Percentiles rank a stretch among this genome's conserved stretches.
Conservation (phyloP, 2,113 vertebrate species). For the Centropus unirufus region DNA sequence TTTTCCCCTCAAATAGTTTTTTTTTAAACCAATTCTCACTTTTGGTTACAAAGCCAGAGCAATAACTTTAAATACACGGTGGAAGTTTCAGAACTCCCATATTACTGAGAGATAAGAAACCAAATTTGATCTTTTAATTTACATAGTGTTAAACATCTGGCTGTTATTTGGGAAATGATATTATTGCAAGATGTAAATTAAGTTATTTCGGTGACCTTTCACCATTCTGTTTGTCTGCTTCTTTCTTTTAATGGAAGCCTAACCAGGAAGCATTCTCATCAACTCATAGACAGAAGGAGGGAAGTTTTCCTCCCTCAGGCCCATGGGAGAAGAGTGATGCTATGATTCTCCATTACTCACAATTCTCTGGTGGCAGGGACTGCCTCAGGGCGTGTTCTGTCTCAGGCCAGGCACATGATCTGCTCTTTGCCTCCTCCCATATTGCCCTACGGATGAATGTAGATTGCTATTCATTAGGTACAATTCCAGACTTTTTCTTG, state of each 20-base stretch:
- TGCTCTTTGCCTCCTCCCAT: neutral
- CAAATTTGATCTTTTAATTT: neutral
- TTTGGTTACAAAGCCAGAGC: neutral
- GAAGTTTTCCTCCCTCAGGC: neutral
- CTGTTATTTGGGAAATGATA: neutral
- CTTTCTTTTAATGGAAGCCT: neutral
- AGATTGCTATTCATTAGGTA: neutral
- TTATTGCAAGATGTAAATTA: neutral
- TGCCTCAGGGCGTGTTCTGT: neutral
- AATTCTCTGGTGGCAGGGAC: conserved; percentile 2
- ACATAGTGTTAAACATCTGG: neutral
- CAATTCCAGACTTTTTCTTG: too few species aligned
- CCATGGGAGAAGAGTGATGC: neutral
- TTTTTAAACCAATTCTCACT: neutral
- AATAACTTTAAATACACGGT: rapidly evolving
- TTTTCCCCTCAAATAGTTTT: neutral
- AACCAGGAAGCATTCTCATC: neutral
- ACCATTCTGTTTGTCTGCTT: neutral
- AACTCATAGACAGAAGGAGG: neutral
- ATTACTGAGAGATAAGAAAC: neutral
- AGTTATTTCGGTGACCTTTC: neutral
- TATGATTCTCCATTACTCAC: neutral
- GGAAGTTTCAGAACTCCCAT: neutral
- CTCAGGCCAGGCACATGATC: neutral
- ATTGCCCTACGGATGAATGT: neutral